Evolutionary conservation across 1,140 invertebrate genomes (phyloP).

Genomic region (Zaprionus inermis): DNA sequence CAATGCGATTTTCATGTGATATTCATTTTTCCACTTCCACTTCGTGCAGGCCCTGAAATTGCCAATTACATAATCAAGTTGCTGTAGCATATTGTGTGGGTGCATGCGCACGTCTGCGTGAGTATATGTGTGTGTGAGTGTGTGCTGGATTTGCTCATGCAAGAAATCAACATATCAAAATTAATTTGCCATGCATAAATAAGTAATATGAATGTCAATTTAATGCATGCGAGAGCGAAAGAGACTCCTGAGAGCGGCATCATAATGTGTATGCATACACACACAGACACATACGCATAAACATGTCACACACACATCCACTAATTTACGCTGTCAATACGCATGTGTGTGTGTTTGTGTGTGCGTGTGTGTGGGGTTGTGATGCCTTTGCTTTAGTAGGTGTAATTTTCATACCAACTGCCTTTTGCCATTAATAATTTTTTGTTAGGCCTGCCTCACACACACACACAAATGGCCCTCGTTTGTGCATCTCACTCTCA

Average conservation of each 20-base stretch:
- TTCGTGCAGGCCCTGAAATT: neutral
- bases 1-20: neutral
- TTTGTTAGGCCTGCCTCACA: slow-evolving; percentile 31
- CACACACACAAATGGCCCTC: slow-evolving; percentile 10
- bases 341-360: slow-evolving; percentile 13
- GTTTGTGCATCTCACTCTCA: slow-evolving; percentile 5
- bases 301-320: slow-evolving; percentile 35
- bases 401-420: slow-evolving; percentile 75
- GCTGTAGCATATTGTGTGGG: slow-evolving; percentile 7
- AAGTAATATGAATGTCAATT: slow-evolving; percentile 82
- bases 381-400: slow-evolving; percentile 45
- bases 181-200: slow-evolving; percentile 81
- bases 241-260: slow-evolving; percentile 22
- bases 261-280: slow-evolving; percentile 17
- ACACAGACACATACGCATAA: slow-evolving; percentile 11
- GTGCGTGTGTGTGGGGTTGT: neutral
- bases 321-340: slow-evolving; percentile 28
- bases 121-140: neutral
- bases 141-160: slow-evolving; percentile 69
- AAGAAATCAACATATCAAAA: slow-evolving; percentile 81
- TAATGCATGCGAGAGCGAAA: slow-evolving; percentile 59
- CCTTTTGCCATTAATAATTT: slow-evolving; percentile 71
- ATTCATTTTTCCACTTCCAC: neutral
- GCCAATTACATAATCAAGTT: slow-evolving; percentile 12
- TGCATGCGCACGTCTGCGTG: neutral